Conservation (phyloP, 2,888 invertebrate species). For the Cyclophora albipunctata region DNA sequence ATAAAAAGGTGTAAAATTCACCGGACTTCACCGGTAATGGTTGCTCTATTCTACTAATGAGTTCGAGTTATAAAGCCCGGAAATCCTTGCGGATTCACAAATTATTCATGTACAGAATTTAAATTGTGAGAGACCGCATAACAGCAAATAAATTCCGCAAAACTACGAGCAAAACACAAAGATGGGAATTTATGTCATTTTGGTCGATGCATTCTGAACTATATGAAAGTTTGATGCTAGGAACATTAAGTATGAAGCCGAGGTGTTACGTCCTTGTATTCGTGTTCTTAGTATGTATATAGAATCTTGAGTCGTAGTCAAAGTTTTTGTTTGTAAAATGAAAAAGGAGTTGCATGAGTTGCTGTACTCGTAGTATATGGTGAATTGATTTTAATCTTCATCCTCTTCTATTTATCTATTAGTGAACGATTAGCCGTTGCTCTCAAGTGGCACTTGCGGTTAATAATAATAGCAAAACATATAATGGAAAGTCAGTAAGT, state of each 20-base stretch:
- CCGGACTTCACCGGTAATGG: not conserved
- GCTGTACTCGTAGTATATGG: too few species aligned
- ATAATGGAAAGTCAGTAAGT: too few species aligned
- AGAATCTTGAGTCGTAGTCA: too few species aligned
- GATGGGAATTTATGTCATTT: constrained; percentile 26
- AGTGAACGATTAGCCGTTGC: too few species aligned
- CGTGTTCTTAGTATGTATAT: too few species aligned
- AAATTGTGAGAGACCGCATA: constrained; percentile 6
- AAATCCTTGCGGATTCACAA: not conserved
- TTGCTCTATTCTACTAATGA: not conserved
- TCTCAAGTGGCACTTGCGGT: too few species aligned
- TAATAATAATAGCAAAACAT: too few species aligned
- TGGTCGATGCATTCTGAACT: constrained; percentile 23
- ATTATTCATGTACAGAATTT: constrained; percentile 8
- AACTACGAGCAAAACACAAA: constrained; percentile 18
- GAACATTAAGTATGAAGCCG: constrained; percentile 9
- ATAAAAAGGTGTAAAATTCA: not conserved
- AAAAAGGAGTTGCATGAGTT: too few species aligned
- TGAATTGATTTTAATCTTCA: too few species aligned
- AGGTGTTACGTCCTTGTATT: too few species aligned
- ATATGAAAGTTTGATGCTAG: constrained; percentile 25
- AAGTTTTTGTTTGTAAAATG: too few species aligned
- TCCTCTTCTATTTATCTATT: too few species aligned
- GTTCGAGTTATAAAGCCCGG: not conserved
- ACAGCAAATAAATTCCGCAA: constrained; percentile 8